Evolutionary conservation across 1,140 invertebrate genomes (phyloP), one percentile per base, ranked within the genome.

Genomic region (Caenorhabditis brenneri): DNA sequence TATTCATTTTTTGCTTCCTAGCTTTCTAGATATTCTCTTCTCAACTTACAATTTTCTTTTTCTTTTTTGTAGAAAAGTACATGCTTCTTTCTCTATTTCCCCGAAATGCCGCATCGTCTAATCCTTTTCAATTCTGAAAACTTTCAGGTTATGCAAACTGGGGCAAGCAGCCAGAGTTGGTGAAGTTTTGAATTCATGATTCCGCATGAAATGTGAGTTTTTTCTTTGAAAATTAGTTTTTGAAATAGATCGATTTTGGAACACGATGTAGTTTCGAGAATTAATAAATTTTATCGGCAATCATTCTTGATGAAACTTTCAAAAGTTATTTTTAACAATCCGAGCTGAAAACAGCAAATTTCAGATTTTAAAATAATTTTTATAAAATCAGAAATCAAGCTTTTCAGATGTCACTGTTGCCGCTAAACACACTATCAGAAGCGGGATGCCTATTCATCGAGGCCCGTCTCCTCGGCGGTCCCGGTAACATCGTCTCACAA

Each of bases 321-420:
- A n/a, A n/a, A n/a, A n/a, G n/a, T n/a, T n/a, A n/a, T n/a, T n/a
- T n/a, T n/a, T n/a, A n/a, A n/a, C n/a, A n/a, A n/a, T n/a, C n/a
- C n/a, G n/a, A n/a, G n/a, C n/a, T n/a, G n/a, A n/a, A n/a, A n/a
- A n/a, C n/a, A n/a, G n/a, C n/a, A n/a, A n/a, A n/a, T n/a, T n/a
- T n/a, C n/a, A n/a, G n/a, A n/a, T n/a, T n/a, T n/a, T n/a, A n/a
- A n/a, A n/a, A n/a, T n/a, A n/a, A n/a, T n/a, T n/a, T n/a, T n/a
- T n/a, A n/a, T n/a, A n/a, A n/a, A 29, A 19, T 1, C 9, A 31
- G 36, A 36, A 27, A 3, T 2, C 49, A 24, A 15, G 24, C 16
- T 51, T 80, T 55, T 10, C 48, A 80, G 51, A 83, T 83, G 82
- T 83, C 82, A 31, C 82, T 83, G n/a, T n/a, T 83, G 36, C 82